Conservation (phyloP, 1,140 invertebrate genomes). For the Pseudomyrmex sp. region DNA sequence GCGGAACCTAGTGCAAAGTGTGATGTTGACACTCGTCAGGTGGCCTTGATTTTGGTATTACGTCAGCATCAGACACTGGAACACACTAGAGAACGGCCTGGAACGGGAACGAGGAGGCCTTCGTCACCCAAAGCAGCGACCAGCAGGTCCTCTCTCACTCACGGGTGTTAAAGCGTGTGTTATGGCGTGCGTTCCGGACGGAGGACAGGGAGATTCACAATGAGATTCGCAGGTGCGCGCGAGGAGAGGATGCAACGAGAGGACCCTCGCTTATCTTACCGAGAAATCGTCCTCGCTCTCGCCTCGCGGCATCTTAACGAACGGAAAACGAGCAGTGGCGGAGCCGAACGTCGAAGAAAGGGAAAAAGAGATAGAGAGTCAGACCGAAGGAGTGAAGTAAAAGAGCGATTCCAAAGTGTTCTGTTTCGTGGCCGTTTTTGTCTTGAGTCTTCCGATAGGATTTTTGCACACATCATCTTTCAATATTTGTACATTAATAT, state of each 20-base stretch:
- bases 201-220: constrained; percentile 35
- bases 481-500: constrained; percentile 9
- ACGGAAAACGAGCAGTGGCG: constrained; percentile 71
- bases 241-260: constrained; percentile 60
- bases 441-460: neutral
- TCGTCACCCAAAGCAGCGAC: constrained; percentile 15
- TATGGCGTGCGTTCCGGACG: neutral
- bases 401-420: constrained; percentile 29
- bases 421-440: constrained; percentile 15
- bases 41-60: constrained; percentile 49
- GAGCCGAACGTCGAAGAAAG: constrained; percentile 35
- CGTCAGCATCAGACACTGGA: constrained; percentile 24
- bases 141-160: constrained; percentile 31
- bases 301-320: constrained; percentile 74
- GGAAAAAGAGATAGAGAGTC: constrained; percentile 46
- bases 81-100: constrained; percentile 36
- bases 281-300: constrained; percentile 75
- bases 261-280: constrained; percentile 73
- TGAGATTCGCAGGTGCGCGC: constrained; percentile 70
- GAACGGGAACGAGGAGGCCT: constrained; percentile 28
- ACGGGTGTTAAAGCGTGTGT: constrained; percentile 29
- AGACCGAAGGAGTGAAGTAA: constrained; percentile 1
- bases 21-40: constrained; percentile 13
- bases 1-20: neutral
- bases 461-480: neutral